phyloP scores from a whole-genome alignment of 2,888 invertebrate genomes.

The Chrysodeixis includens region DNA sequence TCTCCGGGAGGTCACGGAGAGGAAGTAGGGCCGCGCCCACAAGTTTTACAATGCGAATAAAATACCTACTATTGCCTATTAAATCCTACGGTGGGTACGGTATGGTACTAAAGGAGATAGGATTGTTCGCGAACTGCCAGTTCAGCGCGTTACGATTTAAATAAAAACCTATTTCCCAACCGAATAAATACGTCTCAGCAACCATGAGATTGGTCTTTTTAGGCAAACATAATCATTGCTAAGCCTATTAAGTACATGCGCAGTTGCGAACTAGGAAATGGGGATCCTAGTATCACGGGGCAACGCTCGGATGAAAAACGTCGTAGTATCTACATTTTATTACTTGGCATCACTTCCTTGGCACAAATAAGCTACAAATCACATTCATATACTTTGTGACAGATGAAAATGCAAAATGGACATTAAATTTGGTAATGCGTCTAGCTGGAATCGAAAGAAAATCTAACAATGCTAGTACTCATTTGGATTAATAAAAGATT shows the following conservation, averaged over 20 bases:
- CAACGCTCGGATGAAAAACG: conserved; percentile 63
- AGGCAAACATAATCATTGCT: conserved; percentile 20
- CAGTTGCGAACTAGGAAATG: conserved; percentile 34
- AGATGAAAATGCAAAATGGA: conserved; percentile 36
- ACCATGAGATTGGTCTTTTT: conserved; percentile 24
- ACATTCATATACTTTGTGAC: conserved; percentile 45
- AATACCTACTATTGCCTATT: conserved; percentile 17
- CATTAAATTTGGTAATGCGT: background rate
- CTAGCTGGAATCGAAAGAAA: background rate
- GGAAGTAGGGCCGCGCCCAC: conserved; percentile 24
- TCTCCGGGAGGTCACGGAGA: conserved; percentile 21
- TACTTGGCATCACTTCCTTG: conserved; percentile 59
- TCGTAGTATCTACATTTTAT: conserved; percentile 60
- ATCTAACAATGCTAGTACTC: background rate
- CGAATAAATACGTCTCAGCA: conserved; percentile 17
- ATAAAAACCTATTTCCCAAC: conserved; percentile 39
- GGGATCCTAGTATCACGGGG: conserved; percentile 45
- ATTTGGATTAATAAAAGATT: no score
- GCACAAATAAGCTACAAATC: conserved; percentile 58
- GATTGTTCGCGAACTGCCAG: conserved; percentile 19
- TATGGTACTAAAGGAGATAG: conserved; percentile 18
- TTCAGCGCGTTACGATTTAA: conserved; percentile 30
- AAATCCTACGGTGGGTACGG: conserved; percentile 16
- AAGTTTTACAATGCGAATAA: conserved; percentile 24
- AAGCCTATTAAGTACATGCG: conserved; percentile 33